Percentiles rank a stretch among this genome's conserved stretches.
Evolutionary conservation across 1,140 invertebrate genomes (phyloP).

Genomic region (Eufriesea mexicana): DNA sequence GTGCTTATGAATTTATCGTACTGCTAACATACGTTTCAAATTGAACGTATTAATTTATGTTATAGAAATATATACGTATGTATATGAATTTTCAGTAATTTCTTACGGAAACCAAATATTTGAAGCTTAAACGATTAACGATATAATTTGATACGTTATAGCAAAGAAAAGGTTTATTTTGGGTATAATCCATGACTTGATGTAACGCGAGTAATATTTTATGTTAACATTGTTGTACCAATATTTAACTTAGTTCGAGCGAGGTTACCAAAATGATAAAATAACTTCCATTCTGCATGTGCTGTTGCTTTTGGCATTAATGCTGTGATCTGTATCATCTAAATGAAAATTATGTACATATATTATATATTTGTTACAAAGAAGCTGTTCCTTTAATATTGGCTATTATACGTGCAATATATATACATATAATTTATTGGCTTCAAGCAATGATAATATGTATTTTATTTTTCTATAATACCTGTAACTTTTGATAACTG

Average conservation of each 20-base stretch:
- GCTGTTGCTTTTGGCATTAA: constrained; percentile 2
- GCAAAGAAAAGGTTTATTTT: background rate
- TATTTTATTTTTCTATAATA: constrained; percentile 69
- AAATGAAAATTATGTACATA: constrained; percentile 21
- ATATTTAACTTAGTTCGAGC: background rate
- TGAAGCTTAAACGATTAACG: background rate
- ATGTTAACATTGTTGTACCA: background rate
- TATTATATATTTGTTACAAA: constrained; percentile 37
- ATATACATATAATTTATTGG: constrained; percentile 51
- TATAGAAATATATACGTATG: too few relatives aligned
- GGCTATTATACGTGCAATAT: constrained; percentile 20
- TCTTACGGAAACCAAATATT: background rate
- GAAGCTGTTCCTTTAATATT: constrained; percentile 29
- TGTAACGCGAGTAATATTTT: background rate
- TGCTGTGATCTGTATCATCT: background rate
- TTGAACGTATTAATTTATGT: background rate
- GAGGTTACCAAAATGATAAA: background rate
- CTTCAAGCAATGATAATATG: constrained; percentile 53
- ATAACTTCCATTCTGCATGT: background rate
- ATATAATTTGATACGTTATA: background rate
- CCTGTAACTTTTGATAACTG: constrained; percentile 57
- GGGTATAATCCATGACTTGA: background rate
- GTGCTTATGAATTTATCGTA: background rate
- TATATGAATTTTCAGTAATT: background rate
- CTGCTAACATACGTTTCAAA: background rate